Evolutionary conservation across 2,797 vertebrate genomes (phyloP).

Genomic region (Labeo calbasu): DNA sequence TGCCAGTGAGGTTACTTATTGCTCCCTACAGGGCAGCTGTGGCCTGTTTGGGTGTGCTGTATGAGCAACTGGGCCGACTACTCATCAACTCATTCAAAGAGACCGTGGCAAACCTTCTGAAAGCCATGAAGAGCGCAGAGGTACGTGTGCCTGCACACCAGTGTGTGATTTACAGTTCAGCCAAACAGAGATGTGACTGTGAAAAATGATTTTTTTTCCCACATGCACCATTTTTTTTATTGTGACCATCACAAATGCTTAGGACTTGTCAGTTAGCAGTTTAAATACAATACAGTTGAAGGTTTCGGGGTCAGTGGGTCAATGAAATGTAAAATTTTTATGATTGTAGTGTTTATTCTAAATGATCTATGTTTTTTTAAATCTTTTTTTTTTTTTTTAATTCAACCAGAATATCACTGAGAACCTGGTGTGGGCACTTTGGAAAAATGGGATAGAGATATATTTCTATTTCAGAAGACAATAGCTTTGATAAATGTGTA

Average conservation of each 20-base stretch:
- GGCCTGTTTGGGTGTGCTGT: slow-evolving; percentile 89
- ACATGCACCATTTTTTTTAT: not conserved
- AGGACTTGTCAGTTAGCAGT: not conserved
- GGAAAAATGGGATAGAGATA: not conserved
- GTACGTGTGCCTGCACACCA: slow-evolving; percentile 67
- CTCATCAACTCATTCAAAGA: slow-evolving; percentile 86
- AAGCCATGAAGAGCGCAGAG: slow-evolving; percentile 94
- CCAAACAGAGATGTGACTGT: not conserved
- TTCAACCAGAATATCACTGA: not conserved
- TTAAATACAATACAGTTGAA: not conserved
- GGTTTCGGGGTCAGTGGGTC: not conserved
- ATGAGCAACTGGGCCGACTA: slow-evolving; percentile 90
- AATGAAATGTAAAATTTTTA: not conserved
- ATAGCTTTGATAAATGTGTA: not conserved
- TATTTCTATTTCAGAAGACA: not conserved
- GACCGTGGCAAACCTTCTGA: slow-evolving; percentile 87
- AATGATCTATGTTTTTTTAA: too few species aligned
- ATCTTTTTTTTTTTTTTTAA: too few species aligned
- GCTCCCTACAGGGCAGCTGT: slow-evolving; percentile 86
- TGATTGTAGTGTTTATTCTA: not conserved
- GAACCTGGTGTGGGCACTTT: not conserved
- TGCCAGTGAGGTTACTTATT: slow-evolving; percentile 25
- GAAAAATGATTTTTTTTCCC: not conserved
- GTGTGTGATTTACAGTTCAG: not conserved
- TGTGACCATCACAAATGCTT: not conserved